A percentile compares a stretch with the other conserved stretches of the same genome.
Conservation (phyloP, 2,113 vertebrate genomes). For the Falcunculus frontatus region DNA sequence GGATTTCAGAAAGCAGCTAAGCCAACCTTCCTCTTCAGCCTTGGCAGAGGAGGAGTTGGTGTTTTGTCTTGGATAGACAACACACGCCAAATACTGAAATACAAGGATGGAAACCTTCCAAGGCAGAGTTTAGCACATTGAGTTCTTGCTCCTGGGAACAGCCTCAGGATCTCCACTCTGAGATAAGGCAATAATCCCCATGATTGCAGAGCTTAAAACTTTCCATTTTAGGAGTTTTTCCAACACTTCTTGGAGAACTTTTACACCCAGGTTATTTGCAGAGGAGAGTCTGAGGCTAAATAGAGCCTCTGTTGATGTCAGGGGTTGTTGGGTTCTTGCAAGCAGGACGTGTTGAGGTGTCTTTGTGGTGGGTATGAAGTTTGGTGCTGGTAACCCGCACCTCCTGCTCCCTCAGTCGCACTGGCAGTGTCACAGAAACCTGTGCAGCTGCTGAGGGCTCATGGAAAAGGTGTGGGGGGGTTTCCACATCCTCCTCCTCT, state of each 20-base stretch:
- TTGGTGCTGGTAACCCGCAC: background rate
- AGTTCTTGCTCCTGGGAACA: background rate
- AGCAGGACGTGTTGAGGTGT: background rate
- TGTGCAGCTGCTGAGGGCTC: background rate
- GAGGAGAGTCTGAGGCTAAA: background rate
- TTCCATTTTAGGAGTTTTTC: background rate
- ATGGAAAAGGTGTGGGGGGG: accelerated
- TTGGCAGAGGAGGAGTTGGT: background rate
- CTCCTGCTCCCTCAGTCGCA: background rate
- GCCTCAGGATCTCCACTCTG: background rate
- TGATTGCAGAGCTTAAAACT: background rate
- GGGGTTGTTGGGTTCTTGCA: background rate
- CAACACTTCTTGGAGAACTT: background rate
- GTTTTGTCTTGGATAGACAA: background rate
- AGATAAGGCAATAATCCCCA: background rate
- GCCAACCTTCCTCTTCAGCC: background rate
- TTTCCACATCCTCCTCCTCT: background rate
- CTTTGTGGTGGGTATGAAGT: background rate
- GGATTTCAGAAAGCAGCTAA: background rate
- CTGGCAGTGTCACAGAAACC: background rate
- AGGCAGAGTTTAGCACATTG: background rate
- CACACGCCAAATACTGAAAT: background rate
- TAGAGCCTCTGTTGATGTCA: background rate
- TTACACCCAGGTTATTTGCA: background rate
- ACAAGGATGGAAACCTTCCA: background rate